Conservation (phyloP, 2,888 invertebrate species). For the Drosophila aldrichi region DNA sequence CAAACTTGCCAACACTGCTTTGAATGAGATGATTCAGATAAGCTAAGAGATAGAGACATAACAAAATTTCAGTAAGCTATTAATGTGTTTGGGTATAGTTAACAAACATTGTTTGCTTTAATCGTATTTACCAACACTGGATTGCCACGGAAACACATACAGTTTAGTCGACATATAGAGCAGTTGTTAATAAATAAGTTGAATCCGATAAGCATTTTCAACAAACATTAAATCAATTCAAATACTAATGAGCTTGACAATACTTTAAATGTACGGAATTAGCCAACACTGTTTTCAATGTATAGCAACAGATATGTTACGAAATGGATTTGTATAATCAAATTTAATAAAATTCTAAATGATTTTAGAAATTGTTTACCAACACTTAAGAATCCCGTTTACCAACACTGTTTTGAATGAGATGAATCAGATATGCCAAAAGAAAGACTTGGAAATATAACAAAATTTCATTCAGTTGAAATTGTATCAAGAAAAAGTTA, state of each 20-base stretch:
- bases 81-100: background rate
- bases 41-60: background rate
- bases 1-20: background rate
- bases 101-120: background rate
- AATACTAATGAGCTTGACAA: constrained; percentile 47
- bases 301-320: background rate
- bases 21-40: background rate
- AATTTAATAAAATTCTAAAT: background rate
- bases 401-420: background rate
- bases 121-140: background rate
- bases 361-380: background rate
- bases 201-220: background rate
- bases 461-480: too few species aligned
- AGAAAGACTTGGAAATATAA: background rate
- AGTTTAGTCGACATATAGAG: too few species aligned
- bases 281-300: constrained; percentile 28
- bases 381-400: background rate
- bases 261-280: constrained; percentile 7
- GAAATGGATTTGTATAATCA: background rate
- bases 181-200: background rate
- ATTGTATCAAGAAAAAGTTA: background rate
- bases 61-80: too few species aligned
- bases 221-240: constrained; percentile 51
- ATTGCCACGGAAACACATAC: background rate
- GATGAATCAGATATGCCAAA: background rate